Base-by-base conservation (phyloP, 2,888 invertebrate genomes). In the Brachyptera putata region DNA sequence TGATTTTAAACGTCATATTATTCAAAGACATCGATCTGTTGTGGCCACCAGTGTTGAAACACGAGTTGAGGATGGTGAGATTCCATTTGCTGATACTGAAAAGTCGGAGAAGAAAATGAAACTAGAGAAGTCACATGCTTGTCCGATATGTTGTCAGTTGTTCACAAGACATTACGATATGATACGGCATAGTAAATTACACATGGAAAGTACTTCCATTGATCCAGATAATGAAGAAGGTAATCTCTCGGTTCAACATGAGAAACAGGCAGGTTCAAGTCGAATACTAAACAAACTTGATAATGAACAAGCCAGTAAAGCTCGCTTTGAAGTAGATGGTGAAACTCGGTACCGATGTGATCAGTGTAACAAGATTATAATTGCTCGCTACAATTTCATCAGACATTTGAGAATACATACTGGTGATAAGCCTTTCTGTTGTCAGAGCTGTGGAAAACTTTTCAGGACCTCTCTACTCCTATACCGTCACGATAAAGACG, bases 361-460 rank as follows among this genome's bases (percentile, higher is more conserved):
- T 30, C 64, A 70, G 11, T 82, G 82, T 67, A 63, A 69, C n/a
- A 75, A 75, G 60, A 57, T 68, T 3, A 72, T 75, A 37, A 68
- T 76, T 11, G 59, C 69, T 1, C 53, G 53, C 2, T 53, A 53
- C 36, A 36, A 18, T 9, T 53, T 53, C 21, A 24, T 34, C 1
- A 18, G 36, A 13, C 83, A 83, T 66, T 70, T 77, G 72, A 73
- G 75, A 61, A 74, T 73, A 36, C 75, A 75, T 53, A 70, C 69
- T 9, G 85, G 84, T 1, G 85, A 84, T 72, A 76, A 83, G 49
- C 83, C 84, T 1, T 84, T 80, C 71, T 80, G 83, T 1, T 85
- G 85, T 68, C 84, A 85, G 70, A 69, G 83, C 21, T 85, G 85
- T 70, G 85, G 84, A 3, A 83, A 83, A 67, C 81, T 81, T 69